Conservation (phyloP, 2,888 invertebrate genomes). For the Papilio protenor region DNA sequence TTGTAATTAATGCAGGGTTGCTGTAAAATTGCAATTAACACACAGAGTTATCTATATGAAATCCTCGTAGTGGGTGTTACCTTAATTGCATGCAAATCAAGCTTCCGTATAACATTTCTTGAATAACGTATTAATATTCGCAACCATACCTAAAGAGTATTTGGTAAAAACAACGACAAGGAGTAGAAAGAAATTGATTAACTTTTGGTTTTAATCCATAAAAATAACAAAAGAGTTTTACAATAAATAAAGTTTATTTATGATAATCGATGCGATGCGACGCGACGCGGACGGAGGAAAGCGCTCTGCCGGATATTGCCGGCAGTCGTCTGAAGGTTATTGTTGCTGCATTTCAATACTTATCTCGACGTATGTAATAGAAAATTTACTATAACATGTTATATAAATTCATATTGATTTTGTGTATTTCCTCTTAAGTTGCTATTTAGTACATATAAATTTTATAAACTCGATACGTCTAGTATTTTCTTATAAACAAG, state of each 20-base stretch:
- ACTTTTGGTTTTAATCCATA: background rate
- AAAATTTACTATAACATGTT: conserved; percentile 7
- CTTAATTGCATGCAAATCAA: conserved; percentile 2
- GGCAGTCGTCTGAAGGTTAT: conserved; percentile 27
- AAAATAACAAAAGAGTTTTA: background rate
- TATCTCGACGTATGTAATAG: conserved; percentile 18
- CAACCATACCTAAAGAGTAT: background rate
- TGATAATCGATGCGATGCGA: conserved; percentile 10
- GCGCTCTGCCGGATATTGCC: conserved; percentile 32
- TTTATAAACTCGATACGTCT: too few species aligned
- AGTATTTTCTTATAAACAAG: too few species aligned
- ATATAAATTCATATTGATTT: background rate
- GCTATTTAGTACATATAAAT: too few species aligned
- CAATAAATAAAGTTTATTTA: background rate
- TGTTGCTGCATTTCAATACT: conserved; percentile 23
- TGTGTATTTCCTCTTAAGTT: background rate
- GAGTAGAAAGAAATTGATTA: background rate
- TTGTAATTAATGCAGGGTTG: background rate
- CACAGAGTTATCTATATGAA: background rate
- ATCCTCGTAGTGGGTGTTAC: background rate
- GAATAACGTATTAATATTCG: background rate
- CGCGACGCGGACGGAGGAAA: background rate
- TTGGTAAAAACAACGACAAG: background rate
- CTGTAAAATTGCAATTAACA: background rate
- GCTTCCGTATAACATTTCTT: background rate